phyloP scores from a whole-genome alignment of 2,113 vertebrate genomes.

The Myotis yumanensis region DNA sequence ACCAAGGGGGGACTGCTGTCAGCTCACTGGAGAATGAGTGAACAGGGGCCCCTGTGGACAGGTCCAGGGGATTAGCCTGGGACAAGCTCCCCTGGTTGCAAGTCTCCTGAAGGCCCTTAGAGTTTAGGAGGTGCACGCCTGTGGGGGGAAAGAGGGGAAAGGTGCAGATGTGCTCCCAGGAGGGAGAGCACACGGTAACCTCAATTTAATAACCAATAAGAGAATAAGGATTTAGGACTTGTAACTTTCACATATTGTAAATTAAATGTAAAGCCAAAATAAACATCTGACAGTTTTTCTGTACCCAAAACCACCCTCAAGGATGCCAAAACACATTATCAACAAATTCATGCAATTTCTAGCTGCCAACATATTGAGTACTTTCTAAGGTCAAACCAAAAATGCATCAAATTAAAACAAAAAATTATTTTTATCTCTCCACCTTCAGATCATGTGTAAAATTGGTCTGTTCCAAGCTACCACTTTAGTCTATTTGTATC shows the following conservation, averaged over 20 bases:
- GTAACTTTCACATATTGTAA: not conserved
- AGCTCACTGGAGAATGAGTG: not conserved
- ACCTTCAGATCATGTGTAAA: not conserved
- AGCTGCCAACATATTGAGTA: not conserved
- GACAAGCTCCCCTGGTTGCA: not conserved
- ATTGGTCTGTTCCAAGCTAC: not conserved
- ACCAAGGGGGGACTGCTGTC: not conserved
- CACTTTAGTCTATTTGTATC: not conserved
- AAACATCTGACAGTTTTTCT: not conserved
- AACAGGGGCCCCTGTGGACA: not conserved
- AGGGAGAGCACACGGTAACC: not conserved
- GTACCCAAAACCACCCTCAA: not conserved
- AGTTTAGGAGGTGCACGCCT: not conserved
- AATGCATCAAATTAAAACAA: not conserved
- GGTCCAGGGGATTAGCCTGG: not conserved
- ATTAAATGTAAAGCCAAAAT: not conserved
- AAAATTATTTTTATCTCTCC: not conserved
- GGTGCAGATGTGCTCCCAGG: not conserved
- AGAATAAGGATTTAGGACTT: not conserved
- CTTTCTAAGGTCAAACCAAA: not conserved
- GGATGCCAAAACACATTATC: not conserved
- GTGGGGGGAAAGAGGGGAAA: not conserved
- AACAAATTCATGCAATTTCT: not conserved
- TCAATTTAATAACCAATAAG: not conserved
- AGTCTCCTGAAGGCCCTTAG: not conserved